Percentiles rank a stretch among this genome's conserved stretches.
Evolutionary conservation across 2,113 vertebrate species (phyloP).

Genomic region (Oryzias curvinotus): DNA sequence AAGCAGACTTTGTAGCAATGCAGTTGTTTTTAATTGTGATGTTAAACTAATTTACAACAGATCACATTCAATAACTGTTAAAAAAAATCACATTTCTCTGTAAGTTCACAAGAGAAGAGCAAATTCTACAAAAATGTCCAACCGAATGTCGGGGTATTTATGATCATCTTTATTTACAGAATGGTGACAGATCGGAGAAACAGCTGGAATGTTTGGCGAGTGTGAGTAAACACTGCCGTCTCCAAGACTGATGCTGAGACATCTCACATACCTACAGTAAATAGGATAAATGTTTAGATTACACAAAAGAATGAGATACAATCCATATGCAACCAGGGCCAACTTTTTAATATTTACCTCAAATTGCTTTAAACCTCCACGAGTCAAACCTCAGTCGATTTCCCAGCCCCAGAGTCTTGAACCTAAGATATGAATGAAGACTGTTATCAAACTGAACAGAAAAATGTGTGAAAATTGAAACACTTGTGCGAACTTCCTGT

Average conservation of each 20-base stretch:
- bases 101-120: conserved; percentile 10
- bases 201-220: conserved; percentile 15
- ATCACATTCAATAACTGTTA: conserved; percentile 3
- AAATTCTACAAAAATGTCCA: conserved; percentile 5
- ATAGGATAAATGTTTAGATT: background rate
- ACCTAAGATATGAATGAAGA: conserved; percentile 41
- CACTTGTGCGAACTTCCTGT: no score
- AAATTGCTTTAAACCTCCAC: conserved; percentile 7
- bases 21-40: conserved; percentile 6
- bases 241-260: background rate
- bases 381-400: conserved; percentile 77
- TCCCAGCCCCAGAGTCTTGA: conserved; percentile 50
- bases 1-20: background rate
- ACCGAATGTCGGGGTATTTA: conserved; percentile 23
- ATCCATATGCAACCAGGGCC: no score
- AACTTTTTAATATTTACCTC: conserved; percentile 15
- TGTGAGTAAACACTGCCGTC: background rate
- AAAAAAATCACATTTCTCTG: conserved; percentile 2
- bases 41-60: conserved; percentile 16
- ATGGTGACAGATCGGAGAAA: conserved; percentile 30
- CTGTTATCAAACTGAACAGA: no score
- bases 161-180: conserved; percentile 41
- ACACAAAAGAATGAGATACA: background rate
- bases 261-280: conserved; percentile 20
- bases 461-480: no score